phyloP scores from a whole-genome alignment of 2,113 vertebrate species.

The Notarius quadriscutis region DNA sequence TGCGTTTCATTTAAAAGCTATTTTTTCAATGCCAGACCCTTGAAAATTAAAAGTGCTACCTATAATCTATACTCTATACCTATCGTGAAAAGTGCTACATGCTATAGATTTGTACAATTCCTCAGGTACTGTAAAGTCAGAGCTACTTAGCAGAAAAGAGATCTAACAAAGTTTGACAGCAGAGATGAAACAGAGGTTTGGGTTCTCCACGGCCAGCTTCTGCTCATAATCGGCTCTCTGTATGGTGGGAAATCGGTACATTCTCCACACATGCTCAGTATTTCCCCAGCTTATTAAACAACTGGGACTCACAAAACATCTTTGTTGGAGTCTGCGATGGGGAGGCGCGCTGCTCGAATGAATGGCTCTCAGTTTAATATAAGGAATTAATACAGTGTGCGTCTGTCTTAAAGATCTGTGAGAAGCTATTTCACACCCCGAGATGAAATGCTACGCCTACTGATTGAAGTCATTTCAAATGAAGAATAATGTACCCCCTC shows the following conservation, averaged over 20 bases:
- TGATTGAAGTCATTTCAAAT: slow-evolving; percentile 62
- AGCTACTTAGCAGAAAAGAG: neutral
- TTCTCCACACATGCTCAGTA: slow-evolving; percentile 39
- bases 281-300: slow-evolving; percentile 44
- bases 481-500: slow-evolving; percentile 27
- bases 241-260: slow-evolving; percentile 25
- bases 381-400: slow-evolving; percentile 63
- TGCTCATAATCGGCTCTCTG: slow-evolving; percentile 47
- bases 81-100: neutral
- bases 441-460: slow-evolving; percentile 55
- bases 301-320: slow-evolving; percentile 42
- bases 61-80: neutral
- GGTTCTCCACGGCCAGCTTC: slow-evolving; percentile 22
- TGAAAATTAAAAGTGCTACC: neutral
- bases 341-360: slow-evolving; percentile 27
- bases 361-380: slow-evolving; percentile 55
- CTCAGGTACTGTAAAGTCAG: slow-evolving; percentile 1
- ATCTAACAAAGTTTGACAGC: slow-evolving; percentile 33
- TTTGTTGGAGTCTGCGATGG: slow-evolving; percentile 60
- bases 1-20: neutral
- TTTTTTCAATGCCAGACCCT: neutral
- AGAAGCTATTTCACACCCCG: slow-evolving; percentile 55
- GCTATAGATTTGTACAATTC: neutral
- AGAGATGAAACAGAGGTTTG: slow-evolving; percentile 34
- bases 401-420: slow-evolving; percentile 60